Evolutionary conservation across 2,113 vertebrate species (phyloP), one percentile per base, ranked within the genome.

Genomic region (Aldabrachelys gigantea): DNA sequence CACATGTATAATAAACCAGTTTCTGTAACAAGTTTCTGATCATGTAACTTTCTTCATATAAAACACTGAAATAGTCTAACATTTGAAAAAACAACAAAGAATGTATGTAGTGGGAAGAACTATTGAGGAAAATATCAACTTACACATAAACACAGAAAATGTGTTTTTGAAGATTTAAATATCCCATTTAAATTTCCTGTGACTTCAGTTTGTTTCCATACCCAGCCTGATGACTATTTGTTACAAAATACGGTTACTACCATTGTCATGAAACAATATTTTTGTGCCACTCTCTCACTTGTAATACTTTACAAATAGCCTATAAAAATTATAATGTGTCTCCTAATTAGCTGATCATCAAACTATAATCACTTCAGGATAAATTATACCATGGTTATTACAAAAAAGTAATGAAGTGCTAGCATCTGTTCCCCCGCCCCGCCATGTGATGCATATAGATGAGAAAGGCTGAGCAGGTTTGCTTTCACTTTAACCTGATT

Each of bases 271-370:
- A 82, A 90, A 85, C 50, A 69, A 44, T 44, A 91, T 89, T 84
- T 31, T 31, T 81, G 62, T 90, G 72, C 52, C 17, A 22, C 44
- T 80, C 53, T 84, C 81, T 76, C 79, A 12, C 24, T 90, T 62
- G 95, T 96, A 98, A 98, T 98, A 97, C 97, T 98, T 98, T 97
- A 97, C 97, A 98, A 98, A 98, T 97, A 98, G 95, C 95, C 97
- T 97, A 87, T 88, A 94, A 97, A 98, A 98, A 98, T 97, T 94
- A 98, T 98, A 98, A 98, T 97, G 96, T 97, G 95, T 97, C 80
- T 97, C 82, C 97, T 98, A 98, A 98, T 99, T 98, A 98, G 98
- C 96, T 97, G 96, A 98, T 98, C 96, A 93, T 95, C 93, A 95
- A 98, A 96, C 97, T 97, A 97, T 98, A 98, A 98, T 98, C 96